phyloP scores from a whole-genome alignment of 2,888 invertebrate genomes.

The Papilio gigon region DNA sequence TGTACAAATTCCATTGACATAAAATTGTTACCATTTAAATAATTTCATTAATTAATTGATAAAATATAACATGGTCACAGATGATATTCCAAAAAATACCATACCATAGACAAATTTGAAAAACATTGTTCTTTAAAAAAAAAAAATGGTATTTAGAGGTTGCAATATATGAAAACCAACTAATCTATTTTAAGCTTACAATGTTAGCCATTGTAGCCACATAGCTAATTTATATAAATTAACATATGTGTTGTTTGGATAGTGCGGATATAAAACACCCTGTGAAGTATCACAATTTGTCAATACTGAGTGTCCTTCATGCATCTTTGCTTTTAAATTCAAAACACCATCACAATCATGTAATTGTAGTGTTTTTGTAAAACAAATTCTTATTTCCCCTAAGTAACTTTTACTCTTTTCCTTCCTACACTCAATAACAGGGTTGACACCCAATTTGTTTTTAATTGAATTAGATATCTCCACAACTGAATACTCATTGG shows the following conservation, averaged over 20 bases:
- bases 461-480: constrained; percentile 71
- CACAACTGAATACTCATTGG: constrained; percentile 50
- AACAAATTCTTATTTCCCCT: constrained; percentile 88
- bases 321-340: constrained; percentile 34
- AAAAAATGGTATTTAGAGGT: not conserved
- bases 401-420: constrained; percentile 84
- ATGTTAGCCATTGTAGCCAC: constrained; percentile 84
- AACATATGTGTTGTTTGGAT: constrained; percentile 71
- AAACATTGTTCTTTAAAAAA: constrained; percentile 4
- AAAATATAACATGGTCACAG: too few species aligned
- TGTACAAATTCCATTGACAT: not conserved
- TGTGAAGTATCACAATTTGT: constrained; percentile 83
- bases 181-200: constrained; percentile 60
- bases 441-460: constrained; percentile 80
- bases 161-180: constrained; percentile 10
- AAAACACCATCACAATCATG: constrained; percentile 85
- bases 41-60: too few species aligned
- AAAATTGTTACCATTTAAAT: too few species aligned
- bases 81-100: too few species aligned
- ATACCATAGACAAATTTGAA: too few species aligned
- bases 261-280: constrained; percentile 82
- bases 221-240: constrained; percentile 81
- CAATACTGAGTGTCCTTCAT: constrained; percentile 66
- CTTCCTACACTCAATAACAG: constrained; percentile 84
- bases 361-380: constrained; percentile 84